A percentile compares a stretch with the other conserved stretches of the same genome.
Evolutionary conservation across 2,888 invertebrate species (phyloP).

Genomic region (Phaedon cochleariae): DNA sequence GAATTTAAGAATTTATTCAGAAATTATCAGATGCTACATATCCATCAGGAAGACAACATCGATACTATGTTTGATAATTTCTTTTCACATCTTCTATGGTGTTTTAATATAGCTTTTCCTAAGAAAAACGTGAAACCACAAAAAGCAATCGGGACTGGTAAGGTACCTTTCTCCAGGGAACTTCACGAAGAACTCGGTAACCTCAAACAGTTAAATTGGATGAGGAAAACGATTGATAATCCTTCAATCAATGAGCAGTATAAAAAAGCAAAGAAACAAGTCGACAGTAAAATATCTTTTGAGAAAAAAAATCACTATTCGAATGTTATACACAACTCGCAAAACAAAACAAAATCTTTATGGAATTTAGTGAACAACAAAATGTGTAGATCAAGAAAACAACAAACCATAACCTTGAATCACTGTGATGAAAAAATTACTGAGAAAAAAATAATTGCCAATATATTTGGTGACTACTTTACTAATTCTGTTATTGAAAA

Average conservation of each 20-base stretch:
- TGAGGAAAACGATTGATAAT: not conserved
- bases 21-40: not conserved
- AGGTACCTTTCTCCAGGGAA: constrained; percentile 1
- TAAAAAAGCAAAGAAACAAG: constrained; percentile 3
- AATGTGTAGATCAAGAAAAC: not conserved
- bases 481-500: constrained; percentile 1
- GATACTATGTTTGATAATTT: not conserved
- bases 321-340: constrained; percentile 1
- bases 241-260: not conserved
- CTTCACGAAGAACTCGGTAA: not conserved
- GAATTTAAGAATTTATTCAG: not conserved
- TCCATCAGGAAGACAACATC: not conserved
- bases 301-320: constrained; percentile 7
- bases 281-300: not conserved
- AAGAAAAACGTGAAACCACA: constrained; percentile 1
- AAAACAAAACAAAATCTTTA: constrained; percentile 4
- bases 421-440: not conserved
- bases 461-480: constrained; percentile 4
- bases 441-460: not conserved
- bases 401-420: not conserved
- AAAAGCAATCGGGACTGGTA: not conserved
- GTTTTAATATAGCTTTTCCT: constrained; percentile 4
- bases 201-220: constrained; percentile 6
- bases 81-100: constrained; percentile 1
- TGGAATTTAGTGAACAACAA: constrained; percentile 1